Evolutionary conservation across 1,140 invertebrate genomes (phyloP).

Genomic region (Musca vetustissima): DNA sequence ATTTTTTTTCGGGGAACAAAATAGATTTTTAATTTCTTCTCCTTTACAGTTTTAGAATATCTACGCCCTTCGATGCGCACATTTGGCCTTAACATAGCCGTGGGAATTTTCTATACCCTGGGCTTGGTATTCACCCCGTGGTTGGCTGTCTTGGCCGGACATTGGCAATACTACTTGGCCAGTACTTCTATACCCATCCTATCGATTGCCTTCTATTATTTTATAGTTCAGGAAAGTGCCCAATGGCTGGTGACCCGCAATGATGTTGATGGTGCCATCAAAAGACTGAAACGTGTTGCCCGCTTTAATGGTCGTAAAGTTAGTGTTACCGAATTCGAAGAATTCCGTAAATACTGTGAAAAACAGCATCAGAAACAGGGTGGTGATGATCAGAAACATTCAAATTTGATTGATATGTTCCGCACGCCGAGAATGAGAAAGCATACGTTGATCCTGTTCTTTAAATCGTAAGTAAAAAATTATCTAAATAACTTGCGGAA

Average conservation of each 20-base stretch:
- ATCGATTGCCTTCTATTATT: constrained; percentile 57
- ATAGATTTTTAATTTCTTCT: not conserved
- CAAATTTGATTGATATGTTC: constrained; percentile 59
- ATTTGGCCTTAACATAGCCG: constrained; percentile 62
- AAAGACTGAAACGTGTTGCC: constrained; percentile 61
- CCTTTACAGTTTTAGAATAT: constrained; percentile 62
- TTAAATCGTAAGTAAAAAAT: constrained; percentile 60
- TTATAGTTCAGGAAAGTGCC: constrained; percentile 64
- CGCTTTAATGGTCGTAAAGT: constrained; percentile 60
- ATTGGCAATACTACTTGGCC: constrained; percentile 61
- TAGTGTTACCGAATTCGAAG: constrained; percentile 55
- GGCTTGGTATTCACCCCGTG: constrained; percentile 62
- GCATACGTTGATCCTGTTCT: constrained; percentile 61
- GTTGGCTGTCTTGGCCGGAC: constrained; percentile 58
- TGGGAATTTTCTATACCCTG: constrained; percentile 63
- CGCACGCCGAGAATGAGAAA: constrained; percentile 60
- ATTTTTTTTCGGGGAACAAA: not conserved
- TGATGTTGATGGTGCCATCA: constrained; percentile 59
- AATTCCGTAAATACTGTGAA: constrained; percentile 57
- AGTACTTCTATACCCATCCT: constrained; percentile 60
- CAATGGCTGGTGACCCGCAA: constrained; percentile 66
- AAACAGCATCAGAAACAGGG: constrained; percentile 49
- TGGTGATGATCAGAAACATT: constrained; percentile 43
- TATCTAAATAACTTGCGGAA: not conserved
- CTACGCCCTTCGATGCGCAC: constrained; percentile 62